Conservation (phyloP, 2,888 invertebrate genomes). For the Epirrita christyi region DNA sequence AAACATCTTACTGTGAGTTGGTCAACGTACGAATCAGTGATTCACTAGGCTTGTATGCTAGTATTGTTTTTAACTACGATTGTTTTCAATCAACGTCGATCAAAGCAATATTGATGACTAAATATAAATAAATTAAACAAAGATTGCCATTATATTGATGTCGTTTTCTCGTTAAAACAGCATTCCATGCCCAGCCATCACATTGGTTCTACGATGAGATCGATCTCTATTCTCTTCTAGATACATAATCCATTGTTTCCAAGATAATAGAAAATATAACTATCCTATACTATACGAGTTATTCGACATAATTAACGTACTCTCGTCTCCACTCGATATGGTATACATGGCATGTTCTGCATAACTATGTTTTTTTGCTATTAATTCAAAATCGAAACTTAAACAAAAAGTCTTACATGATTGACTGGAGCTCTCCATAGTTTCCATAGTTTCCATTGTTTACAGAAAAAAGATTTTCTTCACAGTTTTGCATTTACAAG, state of each 20-base stretch:
- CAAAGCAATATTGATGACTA: constrained; percentile 53
- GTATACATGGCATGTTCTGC: background rate
- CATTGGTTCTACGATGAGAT: background rate
- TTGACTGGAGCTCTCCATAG: constrained; percentile 51
- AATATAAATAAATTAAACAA: constrained; percentile 62
- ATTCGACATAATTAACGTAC: background rate
- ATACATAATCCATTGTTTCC: background rate
- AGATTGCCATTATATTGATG: constrained; percentile 30
- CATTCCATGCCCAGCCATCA: constrained; percentile 4
- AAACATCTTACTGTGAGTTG: constrained; percentile 54
- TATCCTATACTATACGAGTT: background rate
- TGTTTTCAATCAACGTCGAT: constrained; percentile 64
- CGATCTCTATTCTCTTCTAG: no score
- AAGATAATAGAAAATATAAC: background rate
- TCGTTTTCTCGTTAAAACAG: constrained; percentile 1
- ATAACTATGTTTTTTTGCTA: no score
- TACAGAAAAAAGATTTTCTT: constrained; percentile 30
- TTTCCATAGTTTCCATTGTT: constrained; percentile 54
- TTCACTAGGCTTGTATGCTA: constrained; percentile 65
- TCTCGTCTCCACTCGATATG: background rate
- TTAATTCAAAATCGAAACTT: background rate
- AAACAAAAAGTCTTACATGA: constrained; percentile 53
- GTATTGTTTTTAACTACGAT: constrained; percentile 72
- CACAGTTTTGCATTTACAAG: constrained; percentile 33
- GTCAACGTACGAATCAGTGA: constrained; percentile 62